Base-by-base conservation (phyloP, 2,888 invertebrate species). In the Leptinotarsa haldemani region DNA sequence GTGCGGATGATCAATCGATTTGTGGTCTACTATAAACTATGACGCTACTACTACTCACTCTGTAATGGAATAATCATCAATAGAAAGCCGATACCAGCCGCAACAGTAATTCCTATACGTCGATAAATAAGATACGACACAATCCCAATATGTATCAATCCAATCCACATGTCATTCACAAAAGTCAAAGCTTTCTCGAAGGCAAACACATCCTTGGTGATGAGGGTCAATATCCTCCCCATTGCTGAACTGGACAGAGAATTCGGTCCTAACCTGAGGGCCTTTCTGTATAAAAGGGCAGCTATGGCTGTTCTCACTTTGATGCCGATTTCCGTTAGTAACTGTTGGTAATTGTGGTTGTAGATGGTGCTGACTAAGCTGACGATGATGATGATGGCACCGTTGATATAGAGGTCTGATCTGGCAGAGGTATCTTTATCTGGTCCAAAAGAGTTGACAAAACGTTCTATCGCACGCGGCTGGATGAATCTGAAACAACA, bases 151-250 rank as follows among this genome's bases (percentile, higher is more conserved):
- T 97, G 94, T 22, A 96, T 84, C 0, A 97, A 95, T 0, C 96
- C 97, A 73, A 97, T 93, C 96, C 97, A 97, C 50, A 97, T 89
- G 85, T 96, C 97, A 87, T 97, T 97, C 2, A 97, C 86, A 85
- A 97, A 97, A 79, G 95, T 92, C 63, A 96, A 90, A 9, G 95
- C 94, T 82, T 94, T 90, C 86, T 98, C 97, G 86, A 98, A 97
- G 69, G 96, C 91, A 81, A 94, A 94, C 78, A 97, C 95, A 86
- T 99, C 98, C 85, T 97, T 98, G 1, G 97, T 95, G 70, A 98
- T 89, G 18, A 98, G 90, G 83, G 97, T 97, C 50, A 97, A 95
- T 75, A 92, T 90, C 84, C 92, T 92, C 2, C 92, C 92, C 68
- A 90, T 88, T 4, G 94, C 94, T 9, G 94, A 93, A 82, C 93